These are phyloP conservation scores for Anthrax anthrax DNA, from an alignment of 2,888 invertebrate species.

Conservation along the genomic window DNA sequence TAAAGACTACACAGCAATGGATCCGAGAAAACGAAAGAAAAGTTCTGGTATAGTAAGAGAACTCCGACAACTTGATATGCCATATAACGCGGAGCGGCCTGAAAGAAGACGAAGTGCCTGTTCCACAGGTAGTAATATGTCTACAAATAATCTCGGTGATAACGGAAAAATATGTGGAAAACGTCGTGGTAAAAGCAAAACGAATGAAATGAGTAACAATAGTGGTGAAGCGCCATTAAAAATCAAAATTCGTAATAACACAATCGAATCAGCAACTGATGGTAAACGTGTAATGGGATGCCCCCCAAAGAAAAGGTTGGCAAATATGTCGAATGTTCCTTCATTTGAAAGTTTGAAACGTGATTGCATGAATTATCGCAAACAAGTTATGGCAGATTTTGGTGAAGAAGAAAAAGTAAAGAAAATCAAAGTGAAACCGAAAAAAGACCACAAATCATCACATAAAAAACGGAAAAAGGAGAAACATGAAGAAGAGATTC, in stretches of 20 bases:
- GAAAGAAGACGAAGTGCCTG: constrained; percentile 38
- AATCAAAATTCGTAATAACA: constrained; percentile 55
- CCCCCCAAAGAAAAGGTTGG: constrained; percentile 71
- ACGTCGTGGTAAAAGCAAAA: constrained; percentile 29
- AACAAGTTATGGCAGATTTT: constrained; percentile 72
- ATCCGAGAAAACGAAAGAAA: constrained; percentile 54
- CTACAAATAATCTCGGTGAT: constrained; percentile 25
- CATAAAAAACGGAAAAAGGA: constrained; percentile 39
- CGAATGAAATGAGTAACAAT: constrained; percentile 11
- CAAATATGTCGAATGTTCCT: constrained; percentile 42
- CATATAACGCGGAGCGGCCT: constrained; percentile 38
- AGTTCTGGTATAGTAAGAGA: constrained; percentile 42
- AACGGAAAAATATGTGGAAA: constrained; percentile 26
- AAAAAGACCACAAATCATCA: constrained; percentile 24
- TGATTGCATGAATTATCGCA: constrained; percentile 76
- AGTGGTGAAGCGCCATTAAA: constrained; percentile 46
- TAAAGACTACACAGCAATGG: constrained; percentile 45
- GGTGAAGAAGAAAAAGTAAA: constrained; percentile 44
- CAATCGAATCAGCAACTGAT: constrained; percentile 28
- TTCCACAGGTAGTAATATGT: constrained; percentile 31
- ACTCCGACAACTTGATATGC: constrained; percentile 46
- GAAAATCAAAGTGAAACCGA: constrained; percentile 37
- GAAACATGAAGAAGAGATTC: constrained; percentile 40
- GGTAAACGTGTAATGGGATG: constrained; percentile 40
- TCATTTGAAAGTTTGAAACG: constrained; percentile 67